Conservation (phyloP, 2,113 vertebrate genomes). For the Leucosticte australis region DNA sequence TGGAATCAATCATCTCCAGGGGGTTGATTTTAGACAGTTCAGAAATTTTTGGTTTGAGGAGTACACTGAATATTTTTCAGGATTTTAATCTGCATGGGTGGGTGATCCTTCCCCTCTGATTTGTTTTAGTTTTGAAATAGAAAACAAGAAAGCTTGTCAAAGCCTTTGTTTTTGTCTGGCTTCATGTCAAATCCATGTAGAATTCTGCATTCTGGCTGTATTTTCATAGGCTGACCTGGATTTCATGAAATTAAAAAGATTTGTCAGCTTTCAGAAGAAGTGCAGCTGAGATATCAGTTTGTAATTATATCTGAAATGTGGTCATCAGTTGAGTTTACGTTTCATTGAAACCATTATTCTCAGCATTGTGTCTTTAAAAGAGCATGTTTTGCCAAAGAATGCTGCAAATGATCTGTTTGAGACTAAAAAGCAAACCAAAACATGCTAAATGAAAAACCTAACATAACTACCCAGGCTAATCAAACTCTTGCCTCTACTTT, state of each 20-base stretch:
- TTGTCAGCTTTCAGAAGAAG: conserved; percentile 12
- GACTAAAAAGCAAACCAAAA: conserved; percentile 2
- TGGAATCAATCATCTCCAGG: neutral
- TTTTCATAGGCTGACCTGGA: neutral
- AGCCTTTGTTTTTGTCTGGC: conserved; percentile 25
- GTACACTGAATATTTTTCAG: neutral
- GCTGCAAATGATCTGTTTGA: neutral
- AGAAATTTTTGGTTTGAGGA: neutral
- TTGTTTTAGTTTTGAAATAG: conserved; percentile 1
- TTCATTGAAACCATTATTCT: neutral
- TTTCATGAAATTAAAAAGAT: conserved; percentile 27
- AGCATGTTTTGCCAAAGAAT: neutral
- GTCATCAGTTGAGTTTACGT: neutral
- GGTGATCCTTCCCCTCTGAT: neutral
- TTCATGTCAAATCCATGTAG: neutral
- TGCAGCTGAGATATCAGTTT: neutral
- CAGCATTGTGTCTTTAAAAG: neutral
- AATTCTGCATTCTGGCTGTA: neutral
- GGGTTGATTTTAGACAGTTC: neutral
- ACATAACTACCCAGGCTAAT: neutral
- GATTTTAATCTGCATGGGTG: neutral
- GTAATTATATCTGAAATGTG: neutral
- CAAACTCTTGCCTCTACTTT: neutral
- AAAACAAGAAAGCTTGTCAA: conserved; percentile 18
- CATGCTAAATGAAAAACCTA: neutral